Conservation (phyloP, 92 coral and sea anemone genomes). For the Palythoa grandiflora region DNA sequence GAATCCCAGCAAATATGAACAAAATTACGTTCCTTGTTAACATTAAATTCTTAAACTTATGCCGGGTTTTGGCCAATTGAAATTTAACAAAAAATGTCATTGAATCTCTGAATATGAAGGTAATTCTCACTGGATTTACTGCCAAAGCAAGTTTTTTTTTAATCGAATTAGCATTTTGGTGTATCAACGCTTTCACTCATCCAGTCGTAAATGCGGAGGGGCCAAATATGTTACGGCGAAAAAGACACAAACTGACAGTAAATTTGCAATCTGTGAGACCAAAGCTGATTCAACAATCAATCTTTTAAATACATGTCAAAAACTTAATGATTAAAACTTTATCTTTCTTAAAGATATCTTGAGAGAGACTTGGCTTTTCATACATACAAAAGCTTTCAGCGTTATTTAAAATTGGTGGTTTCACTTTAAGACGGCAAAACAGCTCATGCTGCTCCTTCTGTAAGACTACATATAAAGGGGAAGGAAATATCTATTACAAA, state of each 20-base stretch:
- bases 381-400: not conserved
- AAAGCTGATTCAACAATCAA: constrained; percentile 29
- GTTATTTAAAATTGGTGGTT: no score
- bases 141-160: not conserved
- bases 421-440: no score
- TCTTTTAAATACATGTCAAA: not conserved
- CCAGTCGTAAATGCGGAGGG: not conserved
- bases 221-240: not conserved
- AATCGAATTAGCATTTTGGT: constrained; percentile 11
- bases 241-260: not conserved
- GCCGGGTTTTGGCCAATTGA: constrained; percentile 15
- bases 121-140: constrained; percentile 14
- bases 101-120: constrained; percentile 5
- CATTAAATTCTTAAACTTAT: not conserved
- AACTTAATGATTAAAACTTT: not conserved
- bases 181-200: not conserved
- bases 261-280: not conserved
- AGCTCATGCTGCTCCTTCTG: no score
- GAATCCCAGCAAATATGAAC: constrained; percentile 1
- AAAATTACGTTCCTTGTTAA: not conserved
- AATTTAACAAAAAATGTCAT: constrained; percentile 17
- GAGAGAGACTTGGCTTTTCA: not conserved
- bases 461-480: not conserved
- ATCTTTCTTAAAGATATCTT: not conserved
- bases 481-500: not conserved